Percentiles rank a stretch among this genome's conserved stretches.
Evolutionary conservation across 2,797 vertebrate genomes (phyloP).

Genomic region (Enteromius paludinosus): DNA sequence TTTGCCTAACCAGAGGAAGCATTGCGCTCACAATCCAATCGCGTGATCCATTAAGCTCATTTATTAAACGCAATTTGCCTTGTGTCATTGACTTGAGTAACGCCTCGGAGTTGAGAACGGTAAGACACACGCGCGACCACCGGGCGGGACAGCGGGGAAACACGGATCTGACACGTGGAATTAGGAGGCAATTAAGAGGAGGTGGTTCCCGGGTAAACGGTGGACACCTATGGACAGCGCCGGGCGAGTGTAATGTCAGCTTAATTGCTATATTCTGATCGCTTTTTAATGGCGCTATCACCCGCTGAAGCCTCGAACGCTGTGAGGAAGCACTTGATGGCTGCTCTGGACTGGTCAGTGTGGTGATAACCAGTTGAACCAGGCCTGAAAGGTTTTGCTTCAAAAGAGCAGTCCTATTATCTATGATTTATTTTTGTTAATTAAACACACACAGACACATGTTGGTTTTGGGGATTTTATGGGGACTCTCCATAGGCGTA

Average conservation of each 20-base stretch:
- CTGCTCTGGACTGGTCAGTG: neutral
- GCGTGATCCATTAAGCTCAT: slow-evolving; percentile 94
- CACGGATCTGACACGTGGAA: slow-evolving; percentile 72
- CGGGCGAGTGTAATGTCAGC: slow-evolving; percentile 44
- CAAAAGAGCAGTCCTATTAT: neutral
- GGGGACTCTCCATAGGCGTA: no score
- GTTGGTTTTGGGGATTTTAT: no score
- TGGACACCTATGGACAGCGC: slow-evolving; percentile 53
- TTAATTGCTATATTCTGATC: slow-evolving; percentile 55
- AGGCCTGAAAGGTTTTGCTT: neutral
- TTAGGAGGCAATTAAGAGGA: slow-evolving; percentile 78
- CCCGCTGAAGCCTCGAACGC: slow-evolving; percentile 9
- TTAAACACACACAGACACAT: no score
- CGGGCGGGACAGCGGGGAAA: slow-evolving; percentile 70
- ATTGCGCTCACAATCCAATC: slow-evolving; percentile 88
- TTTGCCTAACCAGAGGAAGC: slow-evolving; percentile 92
- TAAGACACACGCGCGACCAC: slow-evolving; percentile 69
- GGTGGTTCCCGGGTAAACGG: slow-evolving; percentile 70
- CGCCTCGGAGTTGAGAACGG: slow-evolving; percentile 79
- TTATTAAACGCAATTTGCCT: slow-evolving; percentile 95
- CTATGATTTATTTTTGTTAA: no score
- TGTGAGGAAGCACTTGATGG: neutral
- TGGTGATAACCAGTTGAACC: neutral
- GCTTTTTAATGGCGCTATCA: slow-evolving; percentile 49
- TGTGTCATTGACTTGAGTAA: slow-evolving; percentile 90